phyloP scores from a whole-genome alignment of 1,140 invertebrate genomes.

The Drosophila rufa region DNA sequence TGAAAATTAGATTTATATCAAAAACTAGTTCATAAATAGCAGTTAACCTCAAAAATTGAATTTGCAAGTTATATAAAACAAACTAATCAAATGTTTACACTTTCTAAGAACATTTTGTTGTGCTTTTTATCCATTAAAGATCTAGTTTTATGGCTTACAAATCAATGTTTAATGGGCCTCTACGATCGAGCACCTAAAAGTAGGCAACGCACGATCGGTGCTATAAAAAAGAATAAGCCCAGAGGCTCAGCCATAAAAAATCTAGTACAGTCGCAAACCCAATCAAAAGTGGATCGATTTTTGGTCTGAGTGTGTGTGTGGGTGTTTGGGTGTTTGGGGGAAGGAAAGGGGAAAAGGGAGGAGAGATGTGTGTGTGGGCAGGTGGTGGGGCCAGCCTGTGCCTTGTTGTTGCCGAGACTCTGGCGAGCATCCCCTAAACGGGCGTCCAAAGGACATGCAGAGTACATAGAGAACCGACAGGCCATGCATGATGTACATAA shows the following conservation, averaged over 20 bases:
- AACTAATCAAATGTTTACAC: too few relatives aligned
- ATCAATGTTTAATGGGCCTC: background rate
- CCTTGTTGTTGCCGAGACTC: slow-evolving; percentile 11
- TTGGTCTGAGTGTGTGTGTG: background rate
- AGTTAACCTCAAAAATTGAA: too few relatives aligned
- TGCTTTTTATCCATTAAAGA: too few relatives aligned
- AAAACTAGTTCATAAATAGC: too few relatives aligned
- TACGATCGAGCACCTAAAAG: slow-evolving; percentile 36
- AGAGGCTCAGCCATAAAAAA: slow-evolving; percentile 10
- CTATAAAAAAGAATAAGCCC: slow-evolving; percentile 26
- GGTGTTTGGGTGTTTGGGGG: background rate
- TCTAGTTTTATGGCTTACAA: background rate
- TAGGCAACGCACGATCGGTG: slow-evolving; percentile 58
- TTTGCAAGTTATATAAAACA: too few relatives aligned
- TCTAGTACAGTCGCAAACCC: slow-evolving; percentile 46
- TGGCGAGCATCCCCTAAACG: slow-evolving; percentile 46
- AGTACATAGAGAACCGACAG: slow-evolving; percentile 23
- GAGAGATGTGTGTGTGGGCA: background rate
- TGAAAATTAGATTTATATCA: too few relatives aligned
- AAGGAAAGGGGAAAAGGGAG: background rate
- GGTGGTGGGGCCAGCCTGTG: slow-evolving; percentile 36
- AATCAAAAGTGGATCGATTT: slow-evolving; percentile 21
- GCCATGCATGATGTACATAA: slow-evolving; percentile 20
- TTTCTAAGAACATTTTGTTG: too few relatives aligned
- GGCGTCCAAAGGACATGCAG: slow-evolving; percentile 34